phyloP scores from a whole-genome alignment of 2,888 invertebrate species.

The Pammene aurita region DNA sequence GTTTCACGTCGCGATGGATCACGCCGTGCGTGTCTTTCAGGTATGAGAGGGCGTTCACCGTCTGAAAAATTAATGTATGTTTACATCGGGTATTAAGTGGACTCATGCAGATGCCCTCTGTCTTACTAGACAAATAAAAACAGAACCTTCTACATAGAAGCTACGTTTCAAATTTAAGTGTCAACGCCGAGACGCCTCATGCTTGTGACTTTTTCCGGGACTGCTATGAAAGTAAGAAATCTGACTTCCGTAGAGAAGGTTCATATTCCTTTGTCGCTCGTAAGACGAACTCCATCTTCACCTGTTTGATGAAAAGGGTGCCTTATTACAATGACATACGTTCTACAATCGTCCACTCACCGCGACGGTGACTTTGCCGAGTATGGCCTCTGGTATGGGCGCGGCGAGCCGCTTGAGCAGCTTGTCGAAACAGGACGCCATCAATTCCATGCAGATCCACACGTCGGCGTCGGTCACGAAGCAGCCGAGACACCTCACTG shows the following conservation, averaged over 20 bases:
- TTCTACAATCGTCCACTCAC: conserved; percentile 77
- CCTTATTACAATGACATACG: not conserved
- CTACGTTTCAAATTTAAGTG: no score
- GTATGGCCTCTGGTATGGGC: conserved; percentile 97
- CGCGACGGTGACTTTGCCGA: conserved; percentile 98
- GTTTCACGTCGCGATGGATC: conserved; percentile 99
- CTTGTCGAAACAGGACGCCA: conserved; percentile 99
- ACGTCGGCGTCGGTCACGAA: conserved; percentile 99
- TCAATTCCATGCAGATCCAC: conserved; percentile 99
- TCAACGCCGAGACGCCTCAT: no score
- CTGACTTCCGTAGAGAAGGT: not conserved
- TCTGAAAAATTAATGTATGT: conserved; percentile 79
- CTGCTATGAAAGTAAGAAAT: no score
- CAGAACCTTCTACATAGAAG: no score
- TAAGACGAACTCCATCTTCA: not conserved
- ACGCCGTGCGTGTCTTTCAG: conserved; percentile 98
- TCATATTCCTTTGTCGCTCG: not conserved
- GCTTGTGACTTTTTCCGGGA: no score
- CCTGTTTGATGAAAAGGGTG: not conserved
- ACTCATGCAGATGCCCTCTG: no score
- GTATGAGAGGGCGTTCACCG: conserved; percentile 97
- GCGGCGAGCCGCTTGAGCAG: conserved; percentile 92
- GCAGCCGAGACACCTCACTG: conserved; percentile 97
- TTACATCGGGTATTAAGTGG: not conserved
- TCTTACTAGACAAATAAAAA: no score